Base-by-base conservation (phyloP, 2,888 invertebrate species). In the Congeria kusceri region DNA sequence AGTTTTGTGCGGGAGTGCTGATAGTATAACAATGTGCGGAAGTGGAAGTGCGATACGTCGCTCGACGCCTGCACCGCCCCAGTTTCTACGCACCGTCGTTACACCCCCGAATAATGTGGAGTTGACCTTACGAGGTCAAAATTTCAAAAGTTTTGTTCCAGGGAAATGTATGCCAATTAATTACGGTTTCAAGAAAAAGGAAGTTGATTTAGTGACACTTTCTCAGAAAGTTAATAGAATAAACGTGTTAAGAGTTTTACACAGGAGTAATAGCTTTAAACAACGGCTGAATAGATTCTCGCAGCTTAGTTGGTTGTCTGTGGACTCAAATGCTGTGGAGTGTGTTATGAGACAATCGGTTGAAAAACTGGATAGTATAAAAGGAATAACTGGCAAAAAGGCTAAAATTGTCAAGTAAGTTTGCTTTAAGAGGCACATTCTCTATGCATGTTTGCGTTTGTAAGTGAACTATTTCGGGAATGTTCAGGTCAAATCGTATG, bases 181-280 rank as follows among this genome's bases (percentile, higher is more conserved):
- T 46, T 27, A 28, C 15, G 53, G 62, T 20, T 23, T 61, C 7
- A 32, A 25, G 62, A 61, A 13, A 59, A 39, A 28, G n/a, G 53
- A 25, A 53, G 15, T 59, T 23, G 7, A 7, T 27, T 53, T 61
- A 49, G 61, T 15, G 39, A 32, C 27, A 18, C 46, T 29, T 47
- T 75, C 20, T 68, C 74, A 9, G 46, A 63, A 63, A 49, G 68
- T 75, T 29, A 68, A 58, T 25, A 63, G 74, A 56, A 67, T 68
- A 5, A 75, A 46, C 39, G 62, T 63, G 28, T 13, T 68, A 7
- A 46, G 61, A 39, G 29, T 62, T 9, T 27, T 68, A n/a, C 44
- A 49, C 29, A 62, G 49, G 7, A 75, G 29, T 46, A 47, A 68
- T 23, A 68, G 63, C 32, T n/a, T 44, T 13, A 75, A 75, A 47